Percentiles rank a stretch among this genome's conserved stretches.
These are phyloP conservation scores for Gasterosteus aculeatus DNA, from an alignment of 2,113 vertebrate genomes.

Conservation along the genomic window DNA sequence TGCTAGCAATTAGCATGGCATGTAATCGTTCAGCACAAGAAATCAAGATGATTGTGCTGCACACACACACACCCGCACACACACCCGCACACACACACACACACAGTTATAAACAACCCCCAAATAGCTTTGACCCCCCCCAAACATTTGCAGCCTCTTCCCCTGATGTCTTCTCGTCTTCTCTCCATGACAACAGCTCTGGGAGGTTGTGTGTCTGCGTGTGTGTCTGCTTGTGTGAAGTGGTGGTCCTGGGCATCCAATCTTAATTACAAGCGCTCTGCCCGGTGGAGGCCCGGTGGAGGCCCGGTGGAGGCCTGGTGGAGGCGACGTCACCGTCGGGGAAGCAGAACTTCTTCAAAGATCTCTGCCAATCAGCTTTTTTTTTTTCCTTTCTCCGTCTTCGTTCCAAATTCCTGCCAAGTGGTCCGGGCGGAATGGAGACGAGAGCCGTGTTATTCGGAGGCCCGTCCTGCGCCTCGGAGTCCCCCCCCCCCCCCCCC, in stretches of 20 bases:
- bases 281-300: slow-evolving; percentile 17
- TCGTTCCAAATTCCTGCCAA: slow-evolving; percentile 69
- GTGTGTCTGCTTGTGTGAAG: slow-evolving; percentile 18
- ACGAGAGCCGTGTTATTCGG: slow-evolving; percentile 49
- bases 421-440: slow-evolving; percentile 57
- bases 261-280: slow-evolving; percentile 78
- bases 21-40: slow-evolving; percentile 83
- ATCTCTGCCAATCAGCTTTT: slow-evolving; percentile 38
- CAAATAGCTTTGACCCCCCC: too few species aligned
- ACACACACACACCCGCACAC: slow-evolving; percentile 38
- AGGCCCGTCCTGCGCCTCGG: slow-evolving; percentile 51
- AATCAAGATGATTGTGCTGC: slow-evolving; percentile 82
- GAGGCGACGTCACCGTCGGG: slow-evolving; percentile 63
- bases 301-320: slow-evolving; percentile 22
- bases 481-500: slow-evolving; percentile 31
- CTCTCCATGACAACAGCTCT: slow-evolving; percentile 74
- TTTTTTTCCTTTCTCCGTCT: slow-evolving; percentile 20
- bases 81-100: not conserved
- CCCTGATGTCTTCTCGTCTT: slow-evolving; percentile 51
- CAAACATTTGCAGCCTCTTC: slow-evolving; percentile 61
- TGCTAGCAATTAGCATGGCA: slow-evolving; percentile 86
- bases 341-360: slow-evolving; percentile 50
- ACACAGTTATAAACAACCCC: slow-evolving; percentile 49
- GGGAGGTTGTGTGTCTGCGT: slow-evolving; percentile 53
- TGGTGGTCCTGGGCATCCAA: slow-evolving; percentile 69